Conservation (phyloP, 2,113 vertebrate species). For the Dipodomys ordii region DNA sequence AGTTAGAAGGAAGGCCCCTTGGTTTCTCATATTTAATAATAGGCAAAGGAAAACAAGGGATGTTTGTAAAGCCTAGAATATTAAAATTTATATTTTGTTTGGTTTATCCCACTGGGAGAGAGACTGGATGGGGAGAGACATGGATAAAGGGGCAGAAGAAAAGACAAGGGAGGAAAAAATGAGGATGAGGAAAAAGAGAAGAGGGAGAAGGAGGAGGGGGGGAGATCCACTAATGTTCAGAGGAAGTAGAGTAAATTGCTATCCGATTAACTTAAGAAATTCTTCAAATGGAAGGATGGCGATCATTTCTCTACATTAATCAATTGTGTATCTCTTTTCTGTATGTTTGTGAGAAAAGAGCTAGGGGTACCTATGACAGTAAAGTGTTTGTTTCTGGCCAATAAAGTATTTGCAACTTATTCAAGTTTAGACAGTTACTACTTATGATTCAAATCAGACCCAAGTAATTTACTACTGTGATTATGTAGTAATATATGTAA, state of each 20-base stretch:
- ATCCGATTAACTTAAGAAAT: neutral
- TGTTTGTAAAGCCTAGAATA: no score
- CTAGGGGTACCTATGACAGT: neutral
- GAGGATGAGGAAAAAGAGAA: neutral
- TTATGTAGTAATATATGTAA: neutral
- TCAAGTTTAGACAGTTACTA: neutral
- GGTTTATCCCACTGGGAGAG: neutral
- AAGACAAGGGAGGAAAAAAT: neutral
- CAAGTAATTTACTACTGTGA: neutral
- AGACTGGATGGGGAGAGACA: no score
- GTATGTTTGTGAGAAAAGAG: neutral
- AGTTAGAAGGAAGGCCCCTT: neutral
- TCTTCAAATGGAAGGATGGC: neutral
- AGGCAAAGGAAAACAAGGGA: neutral
- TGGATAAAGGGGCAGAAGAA: no score
- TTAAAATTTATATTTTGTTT: neutral
- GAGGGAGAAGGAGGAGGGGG: no score
- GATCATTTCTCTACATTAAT: neutral
- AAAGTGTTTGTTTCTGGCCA: neutral
- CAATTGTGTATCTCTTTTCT: neutral
- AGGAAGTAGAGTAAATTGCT: neutral
- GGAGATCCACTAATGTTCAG: neutral
- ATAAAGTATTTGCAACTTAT: neutral
- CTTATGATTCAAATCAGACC: neutral
- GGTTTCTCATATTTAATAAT: neutral